Conservation (phyloP, 1,140 invertebrate species). For the Caenorhabditis tropicalis region DNA sequence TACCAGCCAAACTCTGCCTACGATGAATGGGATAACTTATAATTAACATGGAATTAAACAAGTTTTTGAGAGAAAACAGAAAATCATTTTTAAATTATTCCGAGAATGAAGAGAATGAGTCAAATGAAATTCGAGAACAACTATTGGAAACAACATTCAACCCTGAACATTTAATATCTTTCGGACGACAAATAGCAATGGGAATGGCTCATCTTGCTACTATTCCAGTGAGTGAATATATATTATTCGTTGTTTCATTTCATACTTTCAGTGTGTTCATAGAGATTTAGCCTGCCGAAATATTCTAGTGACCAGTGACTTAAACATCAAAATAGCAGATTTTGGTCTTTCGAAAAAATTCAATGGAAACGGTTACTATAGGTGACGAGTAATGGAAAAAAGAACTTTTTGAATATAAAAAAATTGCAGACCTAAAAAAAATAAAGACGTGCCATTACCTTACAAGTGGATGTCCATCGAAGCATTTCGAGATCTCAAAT, state of each 20-base stretch:
- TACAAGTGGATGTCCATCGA: conserved; percentile 48
- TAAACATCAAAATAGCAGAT: conserved; percentile 45
- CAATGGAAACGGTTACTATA: conserved; percentile 46
- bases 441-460: conserved; percentile 7
- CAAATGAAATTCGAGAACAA: too few relatives aligned
- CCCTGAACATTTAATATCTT: too few relatives aligned
- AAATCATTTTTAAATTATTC: too few relatives aligned
- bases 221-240: conserved; percentile 22
- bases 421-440: conserved; percentile 36
- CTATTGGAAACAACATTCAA: too few relatives aligned
- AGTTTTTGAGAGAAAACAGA: too few relatives aligned
- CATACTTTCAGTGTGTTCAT: conserved; percentile 51
- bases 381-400: too few relatives aligned
- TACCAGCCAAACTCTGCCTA: conserved; percentile 54
- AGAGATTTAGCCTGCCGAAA: conserved; percentile 54
- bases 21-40: conserved; percentile 62
- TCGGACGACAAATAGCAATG: conserved; percentile 36
- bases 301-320: conserved; percentile 41
- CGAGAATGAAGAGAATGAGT: too few relatives aligned
- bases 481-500: conserved; percentile 23
- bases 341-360: conserved; percentile 39
- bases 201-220: conserved; percentile 49
- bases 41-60: too few relatives aligned
- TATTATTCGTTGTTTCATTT: neutral
- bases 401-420: neutral